phyloP scores from a whole-genome alignment of 92 coral and sea anemone species.

The Parazoanthus atlanticus region DNA sequence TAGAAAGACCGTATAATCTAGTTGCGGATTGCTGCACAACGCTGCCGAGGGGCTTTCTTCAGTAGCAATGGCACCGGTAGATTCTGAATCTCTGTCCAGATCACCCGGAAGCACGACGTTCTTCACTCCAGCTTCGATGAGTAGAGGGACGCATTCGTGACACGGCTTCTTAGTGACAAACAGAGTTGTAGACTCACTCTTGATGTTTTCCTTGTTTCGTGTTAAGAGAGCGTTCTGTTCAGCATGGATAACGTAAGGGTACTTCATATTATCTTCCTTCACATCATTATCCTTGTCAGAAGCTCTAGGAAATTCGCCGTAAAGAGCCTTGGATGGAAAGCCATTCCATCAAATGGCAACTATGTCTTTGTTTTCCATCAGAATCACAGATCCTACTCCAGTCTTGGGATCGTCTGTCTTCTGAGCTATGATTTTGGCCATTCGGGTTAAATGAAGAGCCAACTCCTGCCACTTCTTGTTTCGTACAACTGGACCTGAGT shows the following conservation, averaged over 20 bases:
- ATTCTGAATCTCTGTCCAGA: too few relatives aligned
- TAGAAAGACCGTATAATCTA: background rate
- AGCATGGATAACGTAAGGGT: conserved; percentile 81
- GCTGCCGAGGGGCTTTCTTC: background rate
- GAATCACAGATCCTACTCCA: conserved; percentile 90
- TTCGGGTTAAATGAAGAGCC: conserved; percentile 56
- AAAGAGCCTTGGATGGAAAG: conserved; percentile 80
- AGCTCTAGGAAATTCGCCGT: conserved; percentile 88
- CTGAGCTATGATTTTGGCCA: conserved; percentile 77
- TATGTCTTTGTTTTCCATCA: conserved; percentile 53
- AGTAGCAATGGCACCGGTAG: too few relatives aligned
- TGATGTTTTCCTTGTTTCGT: conserved; percentile 61
- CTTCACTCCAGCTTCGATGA: conserved; percentile 65
- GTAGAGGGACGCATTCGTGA: conserved; percentile 71
- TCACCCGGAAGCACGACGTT: conserved; percentile 52
- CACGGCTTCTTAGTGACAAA: conserved; percentile 85
- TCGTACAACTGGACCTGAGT: background rate
- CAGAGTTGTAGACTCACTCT: conserved; percentile 55
- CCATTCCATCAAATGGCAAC: conserved; percentile 91
- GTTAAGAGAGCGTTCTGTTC: conserved; percentile 81
- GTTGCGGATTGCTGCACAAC: background rate
- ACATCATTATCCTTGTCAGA: conserved; percentile 36
- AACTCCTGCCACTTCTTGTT: conserved; percentile 35
- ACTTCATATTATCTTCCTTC: conserved; percentile 49
- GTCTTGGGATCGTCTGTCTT: conserved; percentile 89